These are phyloP conservation scores for Schizopygopsis malacanthus DNA, from an alignment of 2,797 vertebrate genomes.

Conservation along the genomic window DNA sequence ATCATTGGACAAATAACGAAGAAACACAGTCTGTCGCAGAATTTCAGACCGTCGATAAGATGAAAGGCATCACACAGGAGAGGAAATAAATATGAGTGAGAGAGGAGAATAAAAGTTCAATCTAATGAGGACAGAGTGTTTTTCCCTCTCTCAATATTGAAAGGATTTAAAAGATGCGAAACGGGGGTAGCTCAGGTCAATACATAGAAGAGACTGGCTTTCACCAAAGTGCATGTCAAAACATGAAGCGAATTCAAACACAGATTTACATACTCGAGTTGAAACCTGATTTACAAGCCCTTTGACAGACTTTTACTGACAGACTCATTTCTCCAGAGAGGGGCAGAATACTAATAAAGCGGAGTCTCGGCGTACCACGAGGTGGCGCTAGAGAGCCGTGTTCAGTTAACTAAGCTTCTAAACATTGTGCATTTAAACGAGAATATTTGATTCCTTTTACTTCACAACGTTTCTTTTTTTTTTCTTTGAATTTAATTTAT, in stretches of 20 bases:
- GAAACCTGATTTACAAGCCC: not conserved
- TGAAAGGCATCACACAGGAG: not conserved
- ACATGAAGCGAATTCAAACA: not conserved
- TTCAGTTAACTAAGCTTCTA: not conserved
- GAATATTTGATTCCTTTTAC: no score
- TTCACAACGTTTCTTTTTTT: no score
- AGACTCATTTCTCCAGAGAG: conserved; percentile 33
- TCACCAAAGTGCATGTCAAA: not conserved
- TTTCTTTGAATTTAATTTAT: not conserved
- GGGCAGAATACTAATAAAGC: not conserved
- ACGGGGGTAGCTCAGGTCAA: not conserved
- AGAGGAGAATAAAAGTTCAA: not conserved
- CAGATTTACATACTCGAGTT: not conserved
- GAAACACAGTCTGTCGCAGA: not conserved
- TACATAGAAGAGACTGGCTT: not conserved
- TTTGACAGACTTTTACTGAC: not conserved
- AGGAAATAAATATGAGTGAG: not conserved
- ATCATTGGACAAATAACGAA: not conserved
- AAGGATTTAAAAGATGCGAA: conserved; percentile 4
- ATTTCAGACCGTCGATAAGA: conserved; percentile 15
- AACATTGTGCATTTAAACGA: no score
- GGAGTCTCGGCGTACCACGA: not conserved
- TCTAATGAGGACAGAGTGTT: not conserved
- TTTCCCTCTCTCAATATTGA: not conserved
- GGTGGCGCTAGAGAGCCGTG: conserved; percentile 30